A percentile compares a stretch with the other conserved stretches of the same genome.
These are phyloP conservation scores for Stictocephala bisonia DNA, from an alignment of 2,888 invertebrate species.

Conservation along the genomic window DNA sequence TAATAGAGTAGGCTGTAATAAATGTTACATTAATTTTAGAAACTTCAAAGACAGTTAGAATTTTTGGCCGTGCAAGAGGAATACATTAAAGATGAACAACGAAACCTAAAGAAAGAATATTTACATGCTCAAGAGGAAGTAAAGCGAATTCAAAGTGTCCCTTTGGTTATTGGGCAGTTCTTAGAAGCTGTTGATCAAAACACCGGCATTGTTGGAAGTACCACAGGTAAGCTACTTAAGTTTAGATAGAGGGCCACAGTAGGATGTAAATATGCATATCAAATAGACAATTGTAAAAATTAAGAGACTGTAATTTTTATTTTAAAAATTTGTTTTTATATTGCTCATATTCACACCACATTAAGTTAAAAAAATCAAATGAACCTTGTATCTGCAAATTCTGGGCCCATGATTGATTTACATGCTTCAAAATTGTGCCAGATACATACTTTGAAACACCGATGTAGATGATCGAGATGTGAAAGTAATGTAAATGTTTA, in stretches of 20 bases:
- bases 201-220: slow-evolving; percentile 98
- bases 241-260: no score
- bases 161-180: slow-evolving; percentile 98
- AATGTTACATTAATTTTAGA: slow-evolving; percentile 72
- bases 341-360: no score
- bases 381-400: no score
- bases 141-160: slow-evolving; percentile 98
- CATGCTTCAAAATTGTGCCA: no score
- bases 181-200: slow-evolving; percentile 99
- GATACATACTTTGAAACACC: no score
- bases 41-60: slow-evolving; percentile 95
- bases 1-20: no score
- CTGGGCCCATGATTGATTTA: no score
- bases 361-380: no score
- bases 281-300: neutral
- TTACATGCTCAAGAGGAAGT: slow-evolving; percentile 98
- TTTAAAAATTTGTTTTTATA: no score
- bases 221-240: slow-evolving; percentile 74
- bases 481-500: no score
- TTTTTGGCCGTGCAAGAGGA: slow-evolving; percentile 99
- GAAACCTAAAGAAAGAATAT: slow-evolving; percentile 98
- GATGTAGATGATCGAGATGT: no score
- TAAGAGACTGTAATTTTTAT: no score
- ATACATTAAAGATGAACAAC: slow-evolving; percentile 99
- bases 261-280: neutral